A percentile compares a stretch with the other conserved stretches of the same genome.
Conservation (phyloP, 2,888 invertebrate genomes). For the Conchocele bisecta region DNA sequence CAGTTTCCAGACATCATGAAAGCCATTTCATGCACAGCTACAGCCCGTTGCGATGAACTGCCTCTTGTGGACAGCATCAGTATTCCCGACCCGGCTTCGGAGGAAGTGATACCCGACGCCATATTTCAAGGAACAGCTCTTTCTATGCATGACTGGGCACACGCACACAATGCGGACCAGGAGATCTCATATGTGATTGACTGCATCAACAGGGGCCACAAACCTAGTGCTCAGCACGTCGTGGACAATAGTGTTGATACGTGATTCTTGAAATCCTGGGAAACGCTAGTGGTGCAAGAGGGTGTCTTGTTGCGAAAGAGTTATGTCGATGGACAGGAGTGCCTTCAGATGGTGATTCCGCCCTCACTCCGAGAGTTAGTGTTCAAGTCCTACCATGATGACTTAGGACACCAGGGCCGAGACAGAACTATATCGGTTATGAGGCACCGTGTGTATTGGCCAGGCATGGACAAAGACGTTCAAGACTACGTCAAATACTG, state of each 20-base stretch:
- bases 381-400: constrained; percentile 1
- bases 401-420: neutral
- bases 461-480: constrained; percentile 8
- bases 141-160: too few relatives aligned
- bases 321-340: neutral
- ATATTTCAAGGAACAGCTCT: too few relatives aligned
- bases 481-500: too few relatives aligned
- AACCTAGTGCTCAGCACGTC: too few relatives aligned
- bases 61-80: too few relatives aligned
- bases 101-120: too few relatives aligned
- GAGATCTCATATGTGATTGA: too few relatives aligned
- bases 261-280: neutral
- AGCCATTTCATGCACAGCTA: neutral
- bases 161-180: too few relatives aligned
- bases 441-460: constrained; percentile 16
- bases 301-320: neutral
- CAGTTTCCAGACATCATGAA: neutral
- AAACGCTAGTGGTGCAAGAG: neutral
- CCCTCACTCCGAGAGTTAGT: neutral
- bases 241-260: neutral
- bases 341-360: neutral
- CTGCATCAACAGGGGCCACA: too few relatives aligned
- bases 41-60: too few relatives aligned
- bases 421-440: constrained; percentile 1
- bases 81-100: too few relatives aligned